Evolutionary conservation across 2,797 vertebrate genomes (phyloP).

Genomic region (Spea hammondii): DNA sequence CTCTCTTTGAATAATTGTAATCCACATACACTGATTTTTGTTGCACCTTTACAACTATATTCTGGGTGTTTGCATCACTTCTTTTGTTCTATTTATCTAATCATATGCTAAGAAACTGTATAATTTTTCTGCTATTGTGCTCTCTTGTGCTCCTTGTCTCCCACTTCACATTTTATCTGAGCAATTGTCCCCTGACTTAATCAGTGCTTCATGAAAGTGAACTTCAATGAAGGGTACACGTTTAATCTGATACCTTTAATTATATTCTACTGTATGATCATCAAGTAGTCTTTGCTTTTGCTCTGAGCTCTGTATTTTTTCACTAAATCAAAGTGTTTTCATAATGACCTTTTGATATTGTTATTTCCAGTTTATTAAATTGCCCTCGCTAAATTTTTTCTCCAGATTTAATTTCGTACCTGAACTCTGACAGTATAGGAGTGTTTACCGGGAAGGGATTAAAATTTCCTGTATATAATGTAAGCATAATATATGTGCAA

Average conservation of each 20-base stretch:
- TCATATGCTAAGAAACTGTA: neutral
- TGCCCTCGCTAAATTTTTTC: neutral
- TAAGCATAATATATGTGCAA: too few species aligned
- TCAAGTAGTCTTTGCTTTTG: constrained; percentile 13
- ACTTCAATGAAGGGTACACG: neutral
- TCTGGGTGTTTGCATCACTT: neutral
- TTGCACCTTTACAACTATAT: neutral
- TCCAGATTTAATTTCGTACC: neutral
- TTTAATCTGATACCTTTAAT: constrained; percentile 15
- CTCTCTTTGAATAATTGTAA: neutral
- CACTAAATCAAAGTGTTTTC: constrained; percentile 13
- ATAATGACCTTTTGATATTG: constrained; percentile 11
- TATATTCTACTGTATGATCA: neutral
- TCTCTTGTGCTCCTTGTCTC: neutral
- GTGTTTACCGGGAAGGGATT: too few species aligned
- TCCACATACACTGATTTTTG: neutral
- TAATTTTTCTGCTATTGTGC: constrained; percentile 3
- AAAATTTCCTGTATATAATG: too few species aligned
- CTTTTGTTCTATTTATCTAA: constrained; percentile 10
- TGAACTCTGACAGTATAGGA: too few species aligned
- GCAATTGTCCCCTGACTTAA: constrained; percentile 22
- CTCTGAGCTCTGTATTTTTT: neutral
- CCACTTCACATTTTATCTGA: constrained; percentile 3
- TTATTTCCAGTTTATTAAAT: neutral
- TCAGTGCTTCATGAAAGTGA: constrained; percentile 13